These are phyloP conservation scores for Pocota personata DNA, from an alignment of 2,888 invertebrate genomes.

Conservation along the genomic window DNA sequence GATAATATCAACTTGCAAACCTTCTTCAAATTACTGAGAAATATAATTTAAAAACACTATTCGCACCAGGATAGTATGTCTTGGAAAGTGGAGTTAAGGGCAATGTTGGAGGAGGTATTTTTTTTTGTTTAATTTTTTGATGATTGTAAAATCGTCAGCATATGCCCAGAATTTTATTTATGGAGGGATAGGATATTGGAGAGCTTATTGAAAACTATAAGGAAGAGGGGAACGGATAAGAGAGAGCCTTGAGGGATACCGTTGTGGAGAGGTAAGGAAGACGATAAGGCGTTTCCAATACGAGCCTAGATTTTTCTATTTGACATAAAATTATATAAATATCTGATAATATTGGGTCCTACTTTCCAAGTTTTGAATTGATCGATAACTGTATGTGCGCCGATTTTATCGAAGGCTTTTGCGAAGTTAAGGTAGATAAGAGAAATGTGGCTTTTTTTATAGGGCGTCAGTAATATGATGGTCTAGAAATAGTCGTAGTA, in stretches of 20 bases:
- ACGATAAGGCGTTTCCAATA: too few species aligned
- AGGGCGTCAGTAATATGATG: background rate
- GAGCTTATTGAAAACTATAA: background rate
- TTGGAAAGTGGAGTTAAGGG: constrained; percentile 38
- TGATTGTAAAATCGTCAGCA: constrained; percentile 51
- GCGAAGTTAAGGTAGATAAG: constrained; percentile 16
- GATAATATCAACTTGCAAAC: too few species aligned
- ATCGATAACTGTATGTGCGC: constrained; percentile 22
- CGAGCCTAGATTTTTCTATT: too few species aligned
- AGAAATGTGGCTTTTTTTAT: constrained; percentile 1
- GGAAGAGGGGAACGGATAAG: constrained; percentile 4
- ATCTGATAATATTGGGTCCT: constrained; percentile 36
- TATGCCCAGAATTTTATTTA: constrained; percentile 52
- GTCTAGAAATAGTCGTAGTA: background rate
- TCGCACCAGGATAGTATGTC: constrained; percentile 48
- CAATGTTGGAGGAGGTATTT: constrained; percentile 15
- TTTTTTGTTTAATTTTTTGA: constrained; percentile 15
- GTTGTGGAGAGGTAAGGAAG: too few species aligned
- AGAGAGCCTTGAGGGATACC: too few species aligned
- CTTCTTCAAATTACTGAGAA: too few species aligned
- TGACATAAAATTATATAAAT: too few species aligned
- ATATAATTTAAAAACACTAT: too few species aligned
- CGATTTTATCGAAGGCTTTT: constrained; percentile 19
- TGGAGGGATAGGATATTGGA: constrained; percentile 11
- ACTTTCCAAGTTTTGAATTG: constrained; percentile 28